Evolutionary conservation across 1,140 invertebrate species (phyloP).

Genomic region (Eupeodes corollae): DNA sequence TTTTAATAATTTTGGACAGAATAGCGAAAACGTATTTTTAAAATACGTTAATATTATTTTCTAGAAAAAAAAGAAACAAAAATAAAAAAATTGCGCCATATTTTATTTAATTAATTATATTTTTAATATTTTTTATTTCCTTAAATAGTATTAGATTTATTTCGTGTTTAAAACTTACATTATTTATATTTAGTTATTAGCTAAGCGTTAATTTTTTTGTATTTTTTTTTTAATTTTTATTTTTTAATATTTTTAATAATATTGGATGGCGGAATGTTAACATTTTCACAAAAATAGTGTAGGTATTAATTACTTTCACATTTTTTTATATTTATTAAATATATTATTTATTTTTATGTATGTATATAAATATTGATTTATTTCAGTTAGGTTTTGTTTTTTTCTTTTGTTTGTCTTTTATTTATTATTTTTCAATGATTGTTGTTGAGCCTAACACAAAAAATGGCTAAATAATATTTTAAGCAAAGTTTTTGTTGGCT

Average conservation of each 20-base stretch:
- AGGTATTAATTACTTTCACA: neutral
- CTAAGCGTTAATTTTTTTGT: neutral
- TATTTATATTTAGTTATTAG: neutral
- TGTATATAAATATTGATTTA: slow-evolving; percentile 10
- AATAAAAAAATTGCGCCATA: too few relatives aligned
- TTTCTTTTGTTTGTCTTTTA: slow-evolving; percentile 4
- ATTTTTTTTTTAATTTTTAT: neutral
- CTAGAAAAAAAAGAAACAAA: too few relatives aligned
- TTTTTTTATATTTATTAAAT: neutral
- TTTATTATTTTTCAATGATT: slow-evolving; percentile 4
- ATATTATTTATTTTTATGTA: slow-evolving; percentile 6
- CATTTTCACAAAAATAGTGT: neutral
- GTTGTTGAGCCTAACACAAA: too few relatives aligned
- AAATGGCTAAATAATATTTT: too few relatives aligned
- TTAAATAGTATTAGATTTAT: neutral
- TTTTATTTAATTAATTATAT: too few relatives aligned
- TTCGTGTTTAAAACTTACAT: neutral
- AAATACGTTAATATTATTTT: neutral
- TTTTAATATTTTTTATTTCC: neutral
- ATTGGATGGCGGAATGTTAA: neutral
- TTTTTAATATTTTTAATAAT: neutral
- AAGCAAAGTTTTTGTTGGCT: too few relatives aligned
- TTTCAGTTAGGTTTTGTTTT: slow-evolving; percentile 8
- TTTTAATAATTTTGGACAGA: slow-evolving; percentile 1
- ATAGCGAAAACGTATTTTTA: neutral